Evolutionary conservation across 2,888 invertebrate genomes (phyloP).

Genomic region (Coelogynopora nodosa): DNA sequence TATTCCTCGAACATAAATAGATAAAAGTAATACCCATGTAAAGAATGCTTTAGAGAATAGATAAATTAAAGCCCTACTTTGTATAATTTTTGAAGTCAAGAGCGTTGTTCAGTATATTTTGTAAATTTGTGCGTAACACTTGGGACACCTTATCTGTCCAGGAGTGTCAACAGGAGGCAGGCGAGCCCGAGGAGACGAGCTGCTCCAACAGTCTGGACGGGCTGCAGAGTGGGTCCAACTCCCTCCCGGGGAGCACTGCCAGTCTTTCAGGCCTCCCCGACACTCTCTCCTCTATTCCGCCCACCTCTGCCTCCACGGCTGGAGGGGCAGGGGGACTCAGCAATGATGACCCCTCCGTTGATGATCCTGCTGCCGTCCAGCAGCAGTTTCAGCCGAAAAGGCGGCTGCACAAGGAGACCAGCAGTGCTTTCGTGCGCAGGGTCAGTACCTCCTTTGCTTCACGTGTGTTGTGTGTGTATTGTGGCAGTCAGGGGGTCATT

Average conservation of each 20-base stretch:
- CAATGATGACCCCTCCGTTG: background rate
- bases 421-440: background rate
- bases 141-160: background rate
- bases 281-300: background rate
- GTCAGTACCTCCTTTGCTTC: too few species aligned
- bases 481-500: too few species aligned
- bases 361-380: background rate
- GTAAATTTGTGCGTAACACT: too few species aligned
- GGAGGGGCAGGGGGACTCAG: background rate
- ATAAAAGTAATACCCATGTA: too few species aligned
- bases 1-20: too few species aligned
- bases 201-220: conserved; percentile 19
- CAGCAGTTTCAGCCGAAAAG: background rate
- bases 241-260: background rate
- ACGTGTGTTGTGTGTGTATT: too few species aligned
- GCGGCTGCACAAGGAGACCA: background rate
- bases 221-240: background rate
- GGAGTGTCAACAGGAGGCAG: background rate
- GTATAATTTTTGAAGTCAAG: too few species aligned
- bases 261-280: background rate
- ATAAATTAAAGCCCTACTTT: too few species aligned
- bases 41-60: too few species aligned
- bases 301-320: background rate
- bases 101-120: too few species aligned
- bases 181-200: background rate